Evolutionary conservation across 2,797 vertebrate species (phyloP), one percentile per base, ranked within the genome.

Genomic region (Rhodeus uyekii): DNA sequence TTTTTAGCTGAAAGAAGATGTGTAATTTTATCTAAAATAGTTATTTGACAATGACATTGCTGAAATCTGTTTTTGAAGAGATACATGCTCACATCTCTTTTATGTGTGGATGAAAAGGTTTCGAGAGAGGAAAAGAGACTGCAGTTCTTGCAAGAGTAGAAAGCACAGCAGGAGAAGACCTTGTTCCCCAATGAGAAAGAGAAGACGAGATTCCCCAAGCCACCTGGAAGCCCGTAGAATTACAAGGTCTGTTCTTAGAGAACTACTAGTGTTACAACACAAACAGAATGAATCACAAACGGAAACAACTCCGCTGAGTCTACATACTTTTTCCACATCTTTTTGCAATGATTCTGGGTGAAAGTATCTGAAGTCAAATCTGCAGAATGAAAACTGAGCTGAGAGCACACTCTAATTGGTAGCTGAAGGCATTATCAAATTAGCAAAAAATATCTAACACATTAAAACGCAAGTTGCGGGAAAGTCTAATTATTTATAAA

Each of bases 191-290:
- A 95, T 99, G 94, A 96, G 94, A 90, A 99, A 99, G 76, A 95
- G 97, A 84, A 94, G 98, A 88, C 96, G 97, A 94, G 96, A 99
- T 90, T 99, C 98, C 0, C 98, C 98, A 1, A 99, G 98, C 87
- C 97, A 99, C 90, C 94, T 99, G 3, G 98, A 99, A 90, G 97
- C 98, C 2, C 94, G 98, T 8, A 94, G 98, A 88, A 99, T 99
- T 84, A 99, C 98, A 53, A 99, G 98, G 98, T 97, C 50, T 58
- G 85, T 85, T 44, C 50, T 75, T 53, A 50, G 65, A 55, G 46
- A 42, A 50, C 34, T 34, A 13, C 12, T 29, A 1, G 34, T 5
- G n/a, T 22, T 8, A n/a, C n/a, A 38, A 61, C 4, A 78, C 44
- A 74, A 39, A 61, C 34, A 24, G 6, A 18, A 24, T 38, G 19